Conservation (phyloP, 1,140 invertebrate genomes). For the Calliopsis andreniformis region DNA sequence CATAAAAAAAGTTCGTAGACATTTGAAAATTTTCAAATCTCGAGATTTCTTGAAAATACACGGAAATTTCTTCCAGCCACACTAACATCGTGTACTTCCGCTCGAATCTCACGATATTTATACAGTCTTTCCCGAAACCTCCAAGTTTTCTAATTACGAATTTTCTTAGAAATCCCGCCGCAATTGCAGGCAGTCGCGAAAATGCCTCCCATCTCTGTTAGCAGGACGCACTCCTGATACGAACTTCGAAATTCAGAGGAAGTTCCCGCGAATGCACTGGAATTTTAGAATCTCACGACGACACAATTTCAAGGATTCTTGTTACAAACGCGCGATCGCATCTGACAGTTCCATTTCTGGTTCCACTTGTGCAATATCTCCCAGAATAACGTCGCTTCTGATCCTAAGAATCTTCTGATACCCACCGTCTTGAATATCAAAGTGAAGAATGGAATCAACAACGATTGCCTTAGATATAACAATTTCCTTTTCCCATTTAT, state of each 20-base stretch:
- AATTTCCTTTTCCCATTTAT: too few species aligned
- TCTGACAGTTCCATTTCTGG: conserved; percentile 8
- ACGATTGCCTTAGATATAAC: too few species aligned
- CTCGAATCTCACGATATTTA: neutral
- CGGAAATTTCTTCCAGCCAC: too few species aligned
- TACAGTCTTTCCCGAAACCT: neutral
- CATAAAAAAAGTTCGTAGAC: neutral
- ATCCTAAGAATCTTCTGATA: neutral
- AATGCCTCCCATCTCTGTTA: neutral
- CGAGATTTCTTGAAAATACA: neutral
- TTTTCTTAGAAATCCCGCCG: neutral
- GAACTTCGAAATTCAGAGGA: neutral
- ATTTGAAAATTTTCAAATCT: neutral
- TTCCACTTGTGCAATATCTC: neutral
- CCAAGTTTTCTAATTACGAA: conserved; percentile 4
- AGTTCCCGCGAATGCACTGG: neutral
- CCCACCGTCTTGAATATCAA: neutral
- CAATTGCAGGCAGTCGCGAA: neutral
- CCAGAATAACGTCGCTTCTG: neutral
- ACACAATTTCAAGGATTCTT: neutral
- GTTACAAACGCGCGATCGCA: conserved; percentile 3
- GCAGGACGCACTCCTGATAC: neutral
- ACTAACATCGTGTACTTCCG: too few species aligned
- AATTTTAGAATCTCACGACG: neutral
- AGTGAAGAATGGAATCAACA: neutral